Evolutionary conservation across 2,888 invertebrate genomes (phyloP).

Genomic region (Tridacna gigas): DNA sequence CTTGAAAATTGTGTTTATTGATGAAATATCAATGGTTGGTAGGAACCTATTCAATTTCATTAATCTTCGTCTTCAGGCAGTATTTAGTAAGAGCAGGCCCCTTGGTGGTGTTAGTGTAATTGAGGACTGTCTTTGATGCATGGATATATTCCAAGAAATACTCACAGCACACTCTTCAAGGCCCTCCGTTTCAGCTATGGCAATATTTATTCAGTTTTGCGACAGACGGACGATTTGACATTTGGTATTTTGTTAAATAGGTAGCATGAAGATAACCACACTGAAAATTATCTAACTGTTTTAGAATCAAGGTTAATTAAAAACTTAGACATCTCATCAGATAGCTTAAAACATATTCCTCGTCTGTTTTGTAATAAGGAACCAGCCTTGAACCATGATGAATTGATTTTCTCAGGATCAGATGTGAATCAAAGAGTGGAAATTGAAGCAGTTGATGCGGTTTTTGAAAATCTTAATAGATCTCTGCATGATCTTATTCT

Average conservation of each 20-base stretch:
- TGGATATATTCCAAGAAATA: conserved; percentile 10
- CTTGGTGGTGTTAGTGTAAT: conserved; percentile 63
- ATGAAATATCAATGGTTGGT: conserved; percentile 65
- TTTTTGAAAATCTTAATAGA: conserved; percentile 30
- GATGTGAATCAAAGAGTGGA: conserved; percentile 8
- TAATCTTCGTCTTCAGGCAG: conserved; percentile 53
- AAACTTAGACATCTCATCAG: not conserved
- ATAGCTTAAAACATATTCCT: no score
- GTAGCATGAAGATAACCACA: conserved; percentile 45
- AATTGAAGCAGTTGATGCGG: conserved; percentile 40
- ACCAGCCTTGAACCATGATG: conserved; percentile 33
- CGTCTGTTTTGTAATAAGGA: conserved; percentile 8
- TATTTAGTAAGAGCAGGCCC: conserved; percentile 38
- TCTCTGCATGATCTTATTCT: conserved; percentile 28
- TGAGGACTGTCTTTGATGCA: conserved; percentile 16
- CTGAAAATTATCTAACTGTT: conserved; percentile 29
- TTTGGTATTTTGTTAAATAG: conserved; percentile 59
- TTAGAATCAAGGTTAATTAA: not conserved
- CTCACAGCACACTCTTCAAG: not conserved
- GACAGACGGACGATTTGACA: conserved; percentile 55
- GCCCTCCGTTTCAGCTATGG: not conserved
- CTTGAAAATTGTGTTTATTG: conserved; percentile 52
- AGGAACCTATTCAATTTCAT: conserved; percentile 56
- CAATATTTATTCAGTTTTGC: conserved; percentile 14
- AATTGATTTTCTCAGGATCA: conserved; percentile 4